phyloP scores from a whole-genome alignment of 2,888 invertebrate genomes.

The Apodemia duryi region DNA sequence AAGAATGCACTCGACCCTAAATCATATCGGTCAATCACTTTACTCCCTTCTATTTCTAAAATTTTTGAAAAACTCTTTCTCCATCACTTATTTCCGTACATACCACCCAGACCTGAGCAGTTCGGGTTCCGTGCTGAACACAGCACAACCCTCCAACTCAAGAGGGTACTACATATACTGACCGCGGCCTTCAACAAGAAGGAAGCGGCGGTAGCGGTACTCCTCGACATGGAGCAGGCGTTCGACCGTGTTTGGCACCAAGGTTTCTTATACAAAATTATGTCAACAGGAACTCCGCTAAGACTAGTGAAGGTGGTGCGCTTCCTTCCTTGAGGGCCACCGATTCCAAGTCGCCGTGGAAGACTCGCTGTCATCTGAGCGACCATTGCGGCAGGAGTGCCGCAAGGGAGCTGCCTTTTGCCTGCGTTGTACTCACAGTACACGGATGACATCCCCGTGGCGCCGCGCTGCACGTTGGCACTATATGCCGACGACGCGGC shows the following conservation, averaged over 20 bases:
- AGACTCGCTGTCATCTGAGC: neutral
- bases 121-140: slow-evolving; percentile 32
- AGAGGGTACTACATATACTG: slow-evolving; percentile 33
- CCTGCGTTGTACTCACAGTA: neutral
- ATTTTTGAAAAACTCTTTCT: slow-evolving; percentile 33
- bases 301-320: neutral
- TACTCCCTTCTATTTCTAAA: slow-evolving; percentile 28
- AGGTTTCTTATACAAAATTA: slow-evolving; percentile 27
- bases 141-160: slow-evolving; percentile 35
- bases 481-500: neutral
- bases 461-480: slow-evolving; percentile 16
- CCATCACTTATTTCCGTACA: neutral
- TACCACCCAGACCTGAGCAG: slow-evolving; percentile 28
- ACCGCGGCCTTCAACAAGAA: no score
- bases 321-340: neutral
- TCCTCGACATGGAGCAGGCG: no score
- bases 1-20: slow-evolving; percentile 26
- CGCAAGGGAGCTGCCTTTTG: neutral
- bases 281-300: accelerated
- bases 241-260: slow-evolving; percentile 23
- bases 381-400: neutral
- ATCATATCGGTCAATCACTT: slow-evolving; percentile 25
- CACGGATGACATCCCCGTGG: neutral
- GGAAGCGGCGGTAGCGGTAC: no score
- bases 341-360: neutral